Percentiles rank a stretch among this genome's conserved stretches.
These are phyloP conservation scores for Pristiophorus japonicus DNA, from an alignment of 2,113 vertebrate species.

Conservation along the genomic window DNA sequence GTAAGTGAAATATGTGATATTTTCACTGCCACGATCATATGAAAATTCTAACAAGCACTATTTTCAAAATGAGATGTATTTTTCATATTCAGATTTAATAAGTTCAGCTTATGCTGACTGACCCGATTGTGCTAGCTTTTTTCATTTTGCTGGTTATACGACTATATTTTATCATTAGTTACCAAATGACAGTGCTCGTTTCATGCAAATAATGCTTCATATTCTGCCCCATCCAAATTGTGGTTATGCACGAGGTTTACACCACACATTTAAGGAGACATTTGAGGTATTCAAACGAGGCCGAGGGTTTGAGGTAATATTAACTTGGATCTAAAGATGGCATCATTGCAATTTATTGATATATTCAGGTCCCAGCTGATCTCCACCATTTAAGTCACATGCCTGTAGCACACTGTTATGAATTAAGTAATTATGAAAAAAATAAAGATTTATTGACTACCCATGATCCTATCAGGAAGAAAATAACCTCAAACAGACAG, in stretches of 20 bases:
- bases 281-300: neutral
- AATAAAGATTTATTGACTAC: neutral
- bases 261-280: neutral
- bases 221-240: neutral
- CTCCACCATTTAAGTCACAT: neutral
- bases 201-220: neutral
- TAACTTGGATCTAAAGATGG: neutral
- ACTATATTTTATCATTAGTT: neutral
- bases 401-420: neutral
- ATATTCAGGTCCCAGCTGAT: neutral
- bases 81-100: slow-evolving; percentile 25
- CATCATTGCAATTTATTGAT: neutral
- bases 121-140: neutral
- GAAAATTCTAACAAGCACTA: neutral
- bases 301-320: neutral
- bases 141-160: neutral
- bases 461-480: neutral
- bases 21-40: neutral
- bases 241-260: neutral
- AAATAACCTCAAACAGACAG: neutral
- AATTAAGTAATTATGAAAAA: neutral
- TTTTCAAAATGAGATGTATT: neutral
- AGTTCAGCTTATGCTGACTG: neutral
- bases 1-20: slow-evolving; percentile 1
- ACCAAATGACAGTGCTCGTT: neutral